Evolutionary conservation across 2,888 invertebrate genomes (phyloP).

Genomic region (Catonia carolina): DNA sequence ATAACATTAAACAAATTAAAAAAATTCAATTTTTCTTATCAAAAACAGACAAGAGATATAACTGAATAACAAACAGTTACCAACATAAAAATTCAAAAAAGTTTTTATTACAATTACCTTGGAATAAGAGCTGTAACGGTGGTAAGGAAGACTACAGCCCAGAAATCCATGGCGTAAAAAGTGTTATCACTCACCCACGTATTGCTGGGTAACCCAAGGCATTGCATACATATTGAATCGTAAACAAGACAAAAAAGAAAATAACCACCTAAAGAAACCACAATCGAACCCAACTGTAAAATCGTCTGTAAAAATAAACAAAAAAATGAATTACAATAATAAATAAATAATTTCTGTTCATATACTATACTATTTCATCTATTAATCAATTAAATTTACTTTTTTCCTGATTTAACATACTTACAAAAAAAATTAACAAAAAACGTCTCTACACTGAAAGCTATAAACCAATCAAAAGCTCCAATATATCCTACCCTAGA

Average conservation of each 20-base stretch:
- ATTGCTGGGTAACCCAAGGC: constrained; percentile 77
- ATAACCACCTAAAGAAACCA: constrained; percentile 72
- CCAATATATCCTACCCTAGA: too few species aligned
- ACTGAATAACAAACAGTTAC: too few species aligned
- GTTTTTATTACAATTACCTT: constrained; percentile 61
- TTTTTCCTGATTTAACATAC: too few species aligned
- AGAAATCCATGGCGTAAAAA: constrained; percentile 66
- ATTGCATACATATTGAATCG: constrained; percentile 72
- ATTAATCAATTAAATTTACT: too few species aligned
- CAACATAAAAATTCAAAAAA: too few species aligned
- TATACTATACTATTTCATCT: too few species aligned
- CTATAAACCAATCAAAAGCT: too few species aligned
- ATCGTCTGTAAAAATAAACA: constrained; percentile 59
- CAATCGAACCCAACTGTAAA: constrained; percentile 70
- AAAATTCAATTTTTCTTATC: too few species aligned
- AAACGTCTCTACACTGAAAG: too few species aligned
- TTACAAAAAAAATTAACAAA: too few species aligned
- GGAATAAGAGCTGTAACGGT: constrained; percentile 74
- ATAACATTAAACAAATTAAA: too few species aligned
- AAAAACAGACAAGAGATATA: constrained; percentile 9
- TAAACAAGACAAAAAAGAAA: constrained; percentile 78
- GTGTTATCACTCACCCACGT: constrained; percentile 80
- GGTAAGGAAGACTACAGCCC: constrained; percentile 71
- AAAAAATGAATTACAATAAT: constrained; percentile 15
- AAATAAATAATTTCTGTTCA: constrained; percentile 6